Evolutionary conservation across 2,888 invertebrate genomes (phyloP).

Genomic region (Macrophya alboannulata): DNA sequence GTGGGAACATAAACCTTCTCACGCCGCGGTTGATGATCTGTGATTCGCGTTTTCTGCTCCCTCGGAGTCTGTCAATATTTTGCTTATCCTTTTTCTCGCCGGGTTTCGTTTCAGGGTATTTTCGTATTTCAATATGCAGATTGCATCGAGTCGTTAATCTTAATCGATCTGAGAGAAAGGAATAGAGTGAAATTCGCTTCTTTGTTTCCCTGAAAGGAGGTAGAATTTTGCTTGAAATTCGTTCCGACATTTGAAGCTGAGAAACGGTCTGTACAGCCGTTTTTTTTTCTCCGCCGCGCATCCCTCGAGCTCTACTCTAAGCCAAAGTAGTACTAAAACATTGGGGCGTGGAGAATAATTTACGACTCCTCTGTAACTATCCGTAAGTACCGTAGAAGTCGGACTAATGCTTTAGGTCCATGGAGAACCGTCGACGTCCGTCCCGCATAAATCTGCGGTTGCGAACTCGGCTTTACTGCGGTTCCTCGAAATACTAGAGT

Average conservation of each 20-base stretch:
- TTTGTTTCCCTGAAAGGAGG: conserved; percentile 16
- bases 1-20: conserved; percentile 77
- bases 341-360: conserved; percentile 77
- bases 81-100: neutral
- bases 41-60: conserved; percentile 33
- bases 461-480: conserved; percentile 68
- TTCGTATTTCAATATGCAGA: neutral
- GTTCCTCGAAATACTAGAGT: conserved; percentile 72
- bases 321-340: conserved; percentile 73
- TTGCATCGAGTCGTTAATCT: neutral
- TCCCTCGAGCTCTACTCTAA: conserved; percentile 58
- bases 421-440: conserved; percentile 53
- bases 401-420: conserved; percentile 69
- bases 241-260: conserved; percentile 11
- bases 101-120: neutral
- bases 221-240: conserved; percentile 11
- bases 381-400: conserved; percentile 73
- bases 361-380: conserved; percentile 77
- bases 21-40: conserved; percentile 65
- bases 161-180: neutral
- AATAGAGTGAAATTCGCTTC: neutral
- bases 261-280: conserved; percentile 2
- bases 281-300: conserved; percentile 60
- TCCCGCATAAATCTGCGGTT: conserved; percentile 76
- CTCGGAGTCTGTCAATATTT: neutral